Evolutionary conservation across 2,888 invertebrate genomes (phyloP).

Genomic region (Apoderus coryli): DNA sequence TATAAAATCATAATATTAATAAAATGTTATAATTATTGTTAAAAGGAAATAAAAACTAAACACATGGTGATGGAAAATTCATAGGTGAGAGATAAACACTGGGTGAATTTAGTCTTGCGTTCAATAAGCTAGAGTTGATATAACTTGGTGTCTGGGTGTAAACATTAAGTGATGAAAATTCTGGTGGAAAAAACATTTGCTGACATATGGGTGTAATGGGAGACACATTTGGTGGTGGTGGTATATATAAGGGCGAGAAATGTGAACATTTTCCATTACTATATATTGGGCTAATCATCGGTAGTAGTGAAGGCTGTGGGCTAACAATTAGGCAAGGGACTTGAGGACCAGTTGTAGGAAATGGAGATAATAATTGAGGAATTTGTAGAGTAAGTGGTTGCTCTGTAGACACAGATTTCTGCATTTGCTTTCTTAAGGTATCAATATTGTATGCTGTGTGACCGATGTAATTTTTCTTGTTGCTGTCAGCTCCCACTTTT

Average conservation of each 20-base stretch:
- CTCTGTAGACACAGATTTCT: conserved; percentile 5
- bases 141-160: conserved; percentile 1
- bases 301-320: background rate
- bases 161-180: conserved; percentile 17
- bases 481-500: conserved; percentile 20
- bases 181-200: conserved; percentile 20
- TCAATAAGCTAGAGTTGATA: too few relatives aligned
- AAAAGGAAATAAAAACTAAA: too few relatives aligned
- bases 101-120: too few relatives aligned
- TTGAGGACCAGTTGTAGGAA: too few relatives aligned
- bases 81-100: too few relatives aligned
- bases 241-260: conserved; percentile 14
- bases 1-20: too few relatives aligned
- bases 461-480: conserved; percentile 19
- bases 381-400: background rate
- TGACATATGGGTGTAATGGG: conserved; percentile 14
- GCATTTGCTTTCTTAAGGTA: conserved; percentile 15
- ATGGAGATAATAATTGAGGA: conserved; percentile 2
- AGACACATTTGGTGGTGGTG: conserved; percentile 16
- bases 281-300: too few relatives aligned
- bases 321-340: background rate
- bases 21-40: too few relatives aligned
- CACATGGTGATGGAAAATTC: too few relatives aligned
- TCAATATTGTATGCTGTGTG: conserved; percentile 21
- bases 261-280: conserved; percentile 17